Evolutionary conservation across 1,140 invertebrate genomes (phyloP), one percentile per base, ranked within the genome.

Genomic region (Nymphalis io): DNA sequence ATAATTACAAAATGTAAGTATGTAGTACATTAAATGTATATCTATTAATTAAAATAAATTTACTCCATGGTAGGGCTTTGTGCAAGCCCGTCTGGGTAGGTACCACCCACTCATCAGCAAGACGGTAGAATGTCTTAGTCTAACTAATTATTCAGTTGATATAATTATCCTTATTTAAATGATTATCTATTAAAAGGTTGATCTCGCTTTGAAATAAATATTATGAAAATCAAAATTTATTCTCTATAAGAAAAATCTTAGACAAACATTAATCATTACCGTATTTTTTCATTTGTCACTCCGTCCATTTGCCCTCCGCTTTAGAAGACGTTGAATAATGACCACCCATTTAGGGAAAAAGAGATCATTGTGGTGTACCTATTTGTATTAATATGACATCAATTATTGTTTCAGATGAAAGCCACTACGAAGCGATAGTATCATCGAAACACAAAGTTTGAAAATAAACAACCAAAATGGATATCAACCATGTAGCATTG

Each of bases 401-500:
- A 58, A 74, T 65, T 79, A 63, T 87, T 90, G 86, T 90, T 90
- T 72, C 88, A 90, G 88, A 83, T 84, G 77, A 71, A 67, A 53
- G 51, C 60, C 58, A 60, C 40, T 21, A 51, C 48, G 60, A 74
- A 74, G 18, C 70, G 71, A 74, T 70, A 75, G 85, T 78, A 63
- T 66, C 57, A 53, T 62, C 58, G 58, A 20, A 12, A 51, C 60
- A 51, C 75, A 85, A 83, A 71, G 69, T 79, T 79, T 73, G 58
- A 38, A 48, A 70, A 70, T 80, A 79, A 76, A 71, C 78, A 39
- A 60, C 73, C 59, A 90, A 88, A 80, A 91, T 91, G 89, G 89
- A 91, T 75, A 88, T 88, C 71, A 86, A 87, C 81, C 87, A 90
- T 87, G 84, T 85, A 63, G 83, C 87, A 77, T 79, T 91, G 78